Evolutionary conservation across 1,140 invertebrate species (phyloP).

Genomic region (Amyelois transitella): DNA sequence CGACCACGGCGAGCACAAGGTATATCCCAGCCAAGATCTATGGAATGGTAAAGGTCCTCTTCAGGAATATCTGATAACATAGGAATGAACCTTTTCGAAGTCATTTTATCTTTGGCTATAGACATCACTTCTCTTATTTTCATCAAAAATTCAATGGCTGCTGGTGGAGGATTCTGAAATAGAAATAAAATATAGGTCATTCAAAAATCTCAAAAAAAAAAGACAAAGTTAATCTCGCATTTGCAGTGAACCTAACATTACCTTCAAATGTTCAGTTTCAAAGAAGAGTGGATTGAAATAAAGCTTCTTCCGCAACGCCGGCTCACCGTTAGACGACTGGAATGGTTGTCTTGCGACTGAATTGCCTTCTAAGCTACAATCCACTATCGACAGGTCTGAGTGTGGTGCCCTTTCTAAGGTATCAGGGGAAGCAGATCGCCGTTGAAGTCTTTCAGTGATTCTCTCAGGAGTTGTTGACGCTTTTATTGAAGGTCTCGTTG

Average conservation of each 20-base stretch:
- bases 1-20: conserved; percentile 57
- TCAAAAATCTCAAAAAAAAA: too few relatives aligned
- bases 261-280: conserved; percentile 86
- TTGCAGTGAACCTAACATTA: conserved; percentile 73
- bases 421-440: conserved; percentile 61
- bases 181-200: too few relatives aligned
- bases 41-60: conserved; percentile 76
- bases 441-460: conserved; percentile 45
- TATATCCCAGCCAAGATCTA: conserved; percentile 68
- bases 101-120: conserved; percentile 90
- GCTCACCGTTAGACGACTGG: conserved; percentile 45
- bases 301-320: conserved; percentile 78
- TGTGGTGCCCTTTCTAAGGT: conserved; percentile 61
- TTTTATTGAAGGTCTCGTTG: conserved; percentile 39
- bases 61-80: conserved; percentile 87
- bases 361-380: conserved; percentile 48
- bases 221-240: too few relatives aligned
- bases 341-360: conserved; percentile 23
- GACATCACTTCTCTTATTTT: conserved; percentile 92
- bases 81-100: conserved; percentile 87
- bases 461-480: conserved; percentile 38
- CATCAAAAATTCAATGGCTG: conserved; percentile 87
- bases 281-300: conserved; percentile 93
- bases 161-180: conserved; percentile 86
- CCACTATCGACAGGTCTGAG: conserved; percentile 53